A percentile compares a stretch with the other conserved stretches of the same genome.
These are phyloP conservation scores for Antedon bifida DNA, from an alignment of 35 echinoderm and acorn worm species.

Conservation along the genomic window DNA sequence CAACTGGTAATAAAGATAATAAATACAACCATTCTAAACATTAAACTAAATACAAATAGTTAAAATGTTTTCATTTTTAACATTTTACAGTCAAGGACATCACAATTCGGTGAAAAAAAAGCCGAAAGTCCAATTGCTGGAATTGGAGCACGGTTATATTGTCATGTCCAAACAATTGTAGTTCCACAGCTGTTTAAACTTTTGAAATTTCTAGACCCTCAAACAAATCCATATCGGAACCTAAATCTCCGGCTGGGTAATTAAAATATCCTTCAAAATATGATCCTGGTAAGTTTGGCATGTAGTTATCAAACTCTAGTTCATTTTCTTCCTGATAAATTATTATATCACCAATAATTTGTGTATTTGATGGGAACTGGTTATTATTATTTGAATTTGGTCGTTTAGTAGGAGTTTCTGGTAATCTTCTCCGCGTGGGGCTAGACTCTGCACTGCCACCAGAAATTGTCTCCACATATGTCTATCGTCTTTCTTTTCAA, in stretches of 20 bases:
- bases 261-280: background rate
- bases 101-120: too few species aligned
- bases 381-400: background rate
- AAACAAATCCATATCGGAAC: background rate
- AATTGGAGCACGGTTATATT: too few species aligned
- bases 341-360: background rate
- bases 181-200: too few species aligned
- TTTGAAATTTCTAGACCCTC: background rate
- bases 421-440: background rate
- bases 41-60: too few species aligned
- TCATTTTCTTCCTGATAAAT: background rate
- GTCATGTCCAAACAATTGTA: too few species aligned
- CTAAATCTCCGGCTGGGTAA: background rate
- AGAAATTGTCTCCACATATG: background rate
- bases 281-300: background rate
- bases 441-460: background rate
- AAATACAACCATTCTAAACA: too few species aligned
- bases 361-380: background rate
- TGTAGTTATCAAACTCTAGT: background rate
- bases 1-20: too few species aligned
- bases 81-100: too few species aligned
- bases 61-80: too few species aligned
- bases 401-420: background rate
- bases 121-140: too few species aligned
- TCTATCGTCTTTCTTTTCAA: background rate